These are phyloP conservation scores for Rissa tridactyla DNA, from an alignment of 2,113 vertebrate genomes.

Conservation along the genomic window DNA sequence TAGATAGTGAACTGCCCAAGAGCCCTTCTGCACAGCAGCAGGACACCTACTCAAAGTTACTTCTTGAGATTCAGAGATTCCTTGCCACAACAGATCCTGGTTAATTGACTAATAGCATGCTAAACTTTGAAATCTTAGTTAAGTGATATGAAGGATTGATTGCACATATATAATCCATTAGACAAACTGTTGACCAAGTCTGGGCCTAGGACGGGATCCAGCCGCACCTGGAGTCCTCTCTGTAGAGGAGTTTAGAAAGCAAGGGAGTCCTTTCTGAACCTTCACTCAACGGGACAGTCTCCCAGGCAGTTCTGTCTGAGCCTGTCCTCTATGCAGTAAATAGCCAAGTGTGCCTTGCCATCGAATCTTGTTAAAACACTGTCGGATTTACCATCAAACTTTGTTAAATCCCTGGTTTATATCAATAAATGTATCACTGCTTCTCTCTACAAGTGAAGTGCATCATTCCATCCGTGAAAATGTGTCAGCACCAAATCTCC, in stretches of 20 bases:
- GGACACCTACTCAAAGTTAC: not conserved
- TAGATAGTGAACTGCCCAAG: not conserved
- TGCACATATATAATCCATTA: not conserved
- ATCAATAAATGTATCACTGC: not conserved
- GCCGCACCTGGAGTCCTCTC: not conserved
- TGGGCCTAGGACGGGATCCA: not conserved
- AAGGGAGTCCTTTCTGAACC: not conserved
- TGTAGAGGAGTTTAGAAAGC: not conserved
- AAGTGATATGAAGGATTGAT: not conserved
- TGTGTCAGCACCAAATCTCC: not conserved
- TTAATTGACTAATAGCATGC: not conserved
- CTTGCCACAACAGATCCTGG: not conserved
- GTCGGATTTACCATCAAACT: not conserved
- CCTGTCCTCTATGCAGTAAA: not conserved
- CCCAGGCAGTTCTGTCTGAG: not conserved
- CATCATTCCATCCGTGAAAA: not conserved
- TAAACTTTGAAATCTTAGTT: not conserved
- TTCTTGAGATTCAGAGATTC: not conserved
- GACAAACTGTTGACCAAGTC: not conserved
- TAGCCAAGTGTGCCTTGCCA: not conserved
- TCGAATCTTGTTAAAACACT: not conserved
- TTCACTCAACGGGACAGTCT: not conserved
- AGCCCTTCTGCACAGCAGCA: not conserved
- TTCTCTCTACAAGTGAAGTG: not conserved
- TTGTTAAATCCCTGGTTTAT: not conserved